Evolutionary conservation across 2,797 vertebrate species (phyloP), one percentile per base, ranked within the genome.

Genomic region (Coregonus ussuriensis): DNA sequence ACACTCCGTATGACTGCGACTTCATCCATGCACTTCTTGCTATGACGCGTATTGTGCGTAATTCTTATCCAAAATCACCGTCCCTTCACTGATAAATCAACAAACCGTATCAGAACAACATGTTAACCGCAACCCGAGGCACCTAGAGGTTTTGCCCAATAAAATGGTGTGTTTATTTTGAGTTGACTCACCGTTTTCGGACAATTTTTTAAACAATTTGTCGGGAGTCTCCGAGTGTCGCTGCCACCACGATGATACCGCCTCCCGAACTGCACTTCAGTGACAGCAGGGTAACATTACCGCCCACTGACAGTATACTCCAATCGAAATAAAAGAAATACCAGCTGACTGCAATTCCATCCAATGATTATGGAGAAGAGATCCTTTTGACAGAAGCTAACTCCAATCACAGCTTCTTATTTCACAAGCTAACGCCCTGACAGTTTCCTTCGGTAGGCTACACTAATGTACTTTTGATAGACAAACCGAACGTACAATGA

Each of bases 51-150:
- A 82, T 87, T 77, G 82, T 78, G 86, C 86, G 85, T 16, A 83
- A 89, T 88, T 86, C 89, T 89, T 86, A 88, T 91, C 91, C 89
- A 79, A 92, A 93, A 92, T 92, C 92, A 92, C 81, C 90, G 89
- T 89, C 88, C 74, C 47, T 70, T 82, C 88, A 89, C 91, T 89
- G 71, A 81, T 18, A 71, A 74, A 18, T 53, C 63, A 1, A 3
- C 56, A 18, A 47, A 75, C 1, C 56, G 3, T 54, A 41, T 18
- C 41, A 66, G 63, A 1, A 66, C 1, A 3, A 1, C 37, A 29
- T 63, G 13, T 51, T 25, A 47, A 74, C 1, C 51, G 2, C 35
- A 0, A 65, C 4, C 3, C 0, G 41, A 35, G 2, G 53, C 29
- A 72, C 4, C 51, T 0, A 37, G 0, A 3, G 25, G 29, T 0